Percentiles rank a stretch among this genome's conserved stretches.
Conservation (phyloP, 2,113 vertebrate genomes). For the Sisor rabdophorus region DNA sequence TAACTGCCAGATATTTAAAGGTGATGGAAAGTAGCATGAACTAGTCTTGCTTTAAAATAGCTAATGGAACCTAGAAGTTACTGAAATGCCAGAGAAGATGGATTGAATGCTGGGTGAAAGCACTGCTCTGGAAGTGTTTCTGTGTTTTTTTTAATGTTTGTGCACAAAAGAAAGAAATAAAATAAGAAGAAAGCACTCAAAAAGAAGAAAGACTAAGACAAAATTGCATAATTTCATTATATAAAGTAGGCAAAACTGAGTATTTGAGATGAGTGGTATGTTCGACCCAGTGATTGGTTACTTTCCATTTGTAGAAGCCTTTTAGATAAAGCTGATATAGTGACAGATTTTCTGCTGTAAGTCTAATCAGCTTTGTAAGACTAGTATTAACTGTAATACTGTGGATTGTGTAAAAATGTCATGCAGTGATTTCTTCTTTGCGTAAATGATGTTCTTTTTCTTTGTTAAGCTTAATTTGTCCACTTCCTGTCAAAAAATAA, state of each 20-base stretch:
- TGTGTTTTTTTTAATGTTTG: background rate
- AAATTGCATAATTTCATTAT: no score
- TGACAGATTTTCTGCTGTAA: no score
- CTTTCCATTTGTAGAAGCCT: no score
- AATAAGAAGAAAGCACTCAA: background rate
- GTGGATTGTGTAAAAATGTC: background rate
- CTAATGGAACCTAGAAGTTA: background rate
- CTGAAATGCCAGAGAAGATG: background rate
- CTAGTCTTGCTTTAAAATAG: background rate
- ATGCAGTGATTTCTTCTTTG: background rate
- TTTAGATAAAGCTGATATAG: no score
- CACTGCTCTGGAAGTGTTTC: background rate
- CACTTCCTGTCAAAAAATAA: background rate
- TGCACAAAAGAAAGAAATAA: background rate
- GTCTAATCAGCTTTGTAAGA: no score
- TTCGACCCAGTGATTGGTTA: no score
- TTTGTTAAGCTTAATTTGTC: background rate
- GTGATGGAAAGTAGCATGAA: background rate
- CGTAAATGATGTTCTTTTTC: background rate
- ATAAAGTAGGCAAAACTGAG: no score
- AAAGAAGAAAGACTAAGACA: no score
- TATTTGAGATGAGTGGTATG: no score
- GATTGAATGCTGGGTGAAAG: slow-evolving; percentile 12
- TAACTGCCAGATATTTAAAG: background rate
- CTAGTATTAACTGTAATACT: no score